Evolutionary conservation across 2,888 invertebrate genomes (phyloP), one percentile per base, ranked within the genome.

Genomic region (Halictus quadricinctus): DNA sequence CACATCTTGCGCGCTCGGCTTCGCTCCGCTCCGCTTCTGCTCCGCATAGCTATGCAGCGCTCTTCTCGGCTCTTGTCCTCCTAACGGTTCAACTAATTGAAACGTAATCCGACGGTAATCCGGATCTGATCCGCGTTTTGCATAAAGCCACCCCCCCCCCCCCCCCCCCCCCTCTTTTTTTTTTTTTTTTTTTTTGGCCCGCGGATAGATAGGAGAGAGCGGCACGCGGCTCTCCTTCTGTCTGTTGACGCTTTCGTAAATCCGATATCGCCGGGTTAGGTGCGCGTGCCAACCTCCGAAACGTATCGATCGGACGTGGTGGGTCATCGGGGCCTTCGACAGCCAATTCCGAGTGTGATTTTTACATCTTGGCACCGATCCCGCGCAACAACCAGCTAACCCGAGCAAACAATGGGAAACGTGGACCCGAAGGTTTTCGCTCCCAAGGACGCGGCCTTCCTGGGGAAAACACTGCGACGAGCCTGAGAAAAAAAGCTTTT

Each of bases 21-120:
- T 7, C 7, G 21, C 54, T 36, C 36, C 36, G 36, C 36, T 36
- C 3, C 4, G 36, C 36, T 4, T 25, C 50, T 6, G 18, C 50
- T 13, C 58, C 4, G 4, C 60, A n/a, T 7, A n/a, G n/a, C 10
- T 58, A 48, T 48, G 15, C 25, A 2, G 58, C 25, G 25, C 58
- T n/a, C 13, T 29, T 29, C 29, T 15, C 36, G 69, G 18, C 13
- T 7, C 74, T n/a, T 54, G 60, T 36, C 18, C n/a, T 36, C 43
- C 46, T 36, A 58, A 18, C 64, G 54, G 50, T 36, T 64, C 12
- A 21, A n/a, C 83, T 79, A 84, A 84, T 83, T 83, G 84, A 76
- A 84, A 84, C 25, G 75, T 54, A 66, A 84, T 75, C 72, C 81
- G 1, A 75, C 41, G 48, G 60, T 72, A 75, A 75, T 78, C 72